Evolutionary conservation across 1,140 invertebrate genomes (phyloP).

Genomic region (Papilio dardanus): DNA sequence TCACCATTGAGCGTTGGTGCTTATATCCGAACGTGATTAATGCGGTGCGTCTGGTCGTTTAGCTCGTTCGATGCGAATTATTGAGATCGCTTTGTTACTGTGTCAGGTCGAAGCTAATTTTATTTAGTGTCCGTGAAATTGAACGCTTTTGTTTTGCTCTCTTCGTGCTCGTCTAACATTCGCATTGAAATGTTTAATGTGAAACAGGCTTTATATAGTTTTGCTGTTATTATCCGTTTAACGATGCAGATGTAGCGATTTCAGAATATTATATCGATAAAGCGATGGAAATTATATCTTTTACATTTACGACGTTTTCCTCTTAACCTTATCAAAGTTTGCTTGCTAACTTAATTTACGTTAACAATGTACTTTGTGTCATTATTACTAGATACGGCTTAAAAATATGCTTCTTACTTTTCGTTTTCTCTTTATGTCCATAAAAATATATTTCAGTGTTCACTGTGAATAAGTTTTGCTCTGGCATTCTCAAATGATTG

Average conservation of each 20-base stretch:
- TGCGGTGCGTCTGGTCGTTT: slow-evolving; percentile 51
- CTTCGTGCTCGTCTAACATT: slow-evolving; percentile 52
- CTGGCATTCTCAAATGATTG: no score
- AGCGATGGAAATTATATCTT: slow-evolving; percentile 53
- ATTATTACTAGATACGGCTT: slow-evolving; percentile 7
- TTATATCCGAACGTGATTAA: slow-evolving; percentile 59
- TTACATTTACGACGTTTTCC: slow-evolving; percentile 64
- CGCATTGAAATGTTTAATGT: slow-evolving; percentile 60
- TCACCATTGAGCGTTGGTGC: slow-evolving; percentile 48
- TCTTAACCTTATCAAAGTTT: slow-evolving; percentile 66
- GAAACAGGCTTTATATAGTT: slow-evolving; percentile 51
- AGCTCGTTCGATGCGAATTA: slow-evolving; percentile 71
- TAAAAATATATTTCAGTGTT: no score
- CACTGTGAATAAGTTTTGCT: no score
- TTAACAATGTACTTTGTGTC: slow-evolving; percentile 47
- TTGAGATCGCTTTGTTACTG: slow-evolving; percentile 73
- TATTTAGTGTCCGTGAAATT: slow-evolving; percentile 80
- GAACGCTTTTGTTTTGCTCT: slow-evolving; percentile 62
- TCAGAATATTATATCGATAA: slow-evolving; percentile 52
- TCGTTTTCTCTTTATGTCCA: background rate
- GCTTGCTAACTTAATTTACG: slow-evolving; percentile 46
- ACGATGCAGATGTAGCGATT: slow-evolving; percentile 45
- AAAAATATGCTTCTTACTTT: background rate
- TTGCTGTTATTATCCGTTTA: slow-evolving; percentile 39
- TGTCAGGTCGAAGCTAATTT: slow-evolving; percentile 75